Evolutionary conservation across 2,888 invertebrate species (phyloP).

Genomic region (Hirtodrosophila confusa): DNA sequence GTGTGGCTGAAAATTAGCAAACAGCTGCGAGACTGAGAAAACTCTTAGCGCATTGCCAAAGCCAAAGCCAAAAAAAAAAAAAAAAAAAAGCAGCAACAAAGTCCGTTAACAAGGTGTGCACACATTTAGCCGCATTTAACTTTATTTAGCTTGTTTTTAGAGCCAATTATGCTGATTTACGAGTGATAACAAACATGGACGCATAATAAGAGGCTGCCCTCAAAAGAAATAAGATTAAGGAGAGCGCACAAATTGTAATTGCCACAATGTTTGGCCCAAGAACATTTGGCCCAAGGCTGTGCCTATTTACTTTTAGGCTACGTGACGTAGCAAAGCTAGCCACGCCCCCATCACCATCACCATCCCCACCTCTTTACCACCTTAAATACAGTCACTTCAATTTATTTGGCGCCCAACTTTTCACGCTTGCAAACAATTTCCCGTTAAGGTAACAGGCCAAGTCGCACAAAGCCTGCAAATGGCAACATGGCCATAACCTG

Average conservation of each 20-base stretch:
- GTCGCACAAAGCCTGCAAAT: conserved; percentile 17
- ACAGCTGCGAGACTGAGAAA: conserved; percentile 34
- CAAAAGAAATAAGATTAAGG: conserved; percentile 23
- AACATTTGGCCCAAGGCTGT: neutral
- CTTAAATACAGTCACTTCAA: conserved; percentile 14
- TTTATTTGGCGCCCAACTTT: conserved; percentile 44
- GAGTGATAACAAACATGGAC: conserved; percentile 26
- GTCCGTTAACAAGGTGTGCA: conserved; percentile 31
- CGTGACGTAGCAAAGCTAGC: conserved; percentile 6
- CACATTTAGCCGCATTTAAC: conserved; percentile 37
- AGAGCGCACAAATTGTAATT: conserved; percentile 36
- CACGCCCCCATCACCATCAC: too few relatives aligned
- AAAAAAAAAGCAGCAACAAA: conserved; percentile 4
- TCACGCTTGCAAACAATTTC: conserved; percentile 57
- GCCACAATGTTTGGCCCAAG: conserved; percentile 29
- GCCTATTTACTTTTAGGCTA: conserved; percentile 17
- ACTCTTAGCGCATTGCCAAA: too few relatives aligned
- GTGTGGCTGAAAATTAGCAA: conserved; percentile 48
- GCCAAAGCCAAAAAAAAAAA: neutral
- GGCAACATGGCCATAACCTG: conserved; percentile 38
- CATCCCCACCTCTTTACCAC: too few relatives aligned
- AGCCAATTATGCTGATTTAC: conserved; percentile 49
- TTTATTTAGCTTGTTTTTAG: conserved; percentile 45
- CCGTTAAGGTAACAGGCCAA: conserved; percentile 9
- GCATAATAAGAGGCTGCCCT: neutral